These are phyloP conservation scores for Choloepus didactylus DNA, from an alignment of 2,797 vertebrate genomes.

Conservation along the genomic window DNA sequence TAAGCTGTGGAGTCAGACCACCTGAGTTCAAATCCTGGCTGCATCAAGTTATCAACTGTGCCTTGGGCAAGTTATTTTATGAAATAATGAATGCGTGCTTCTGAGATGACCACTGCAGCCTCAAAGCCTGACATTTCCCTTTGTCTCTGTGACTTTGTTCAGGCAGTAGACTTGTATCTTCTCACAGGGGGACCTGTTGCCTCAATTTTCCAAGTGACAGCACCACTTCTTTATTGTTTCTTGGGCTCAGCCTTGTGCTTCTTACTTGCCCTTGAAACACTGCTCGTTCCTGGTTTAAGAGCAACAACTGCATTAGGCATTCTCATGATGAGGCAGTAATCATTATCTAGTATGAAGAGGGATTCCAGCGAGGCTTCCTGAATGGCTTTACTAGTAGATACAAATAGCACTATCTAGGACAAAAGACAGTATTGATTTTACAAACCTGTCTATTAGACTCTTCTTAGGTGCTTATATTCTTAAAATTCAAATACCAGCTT, in stretches of 20 bases:
- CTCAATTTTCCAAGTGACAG: not conserved
- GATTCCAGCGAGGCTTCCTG: not conserved
- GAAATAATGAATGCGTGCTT: not conserved
- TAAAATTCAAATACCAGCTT: conserved; percentile 26
- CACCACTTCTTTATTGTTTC: not conserved
- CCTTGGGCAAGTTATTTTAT: not conserved
- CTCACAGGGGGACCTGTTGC: not conserved
- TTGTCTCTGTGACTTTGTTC: not conserved
- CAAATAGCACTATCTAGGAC: not conserved
- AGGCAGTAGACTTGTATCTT: not conserved
- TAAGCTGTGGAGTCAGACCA: not conserved
- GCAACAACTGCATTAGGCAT: not conserved
- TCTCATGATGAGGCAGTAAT: not conserved
- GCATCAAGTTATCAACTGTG: not conserved
- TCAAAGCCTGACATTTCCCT: not conserved
- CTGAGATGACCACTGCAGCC: not conserved
- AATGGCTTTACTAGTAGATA: not conserved
- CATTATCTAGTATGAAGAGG: not conserved
- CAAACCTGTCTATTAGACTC: not conserved
- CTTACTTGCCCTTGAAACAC: conserved; percentile 44
- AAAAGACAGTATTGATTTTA: not conserved
- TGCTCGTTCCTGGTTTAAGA: not conserved
- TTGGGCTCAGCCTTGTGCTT: not conserved
- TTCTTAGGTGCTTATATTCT: not conserved
- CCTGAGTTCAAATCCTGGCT: not conserved